Evolutionary conservation across 2,888 invertebrate species (phyloP).

Genomic region (Drosophila setosimentum): DNA sequence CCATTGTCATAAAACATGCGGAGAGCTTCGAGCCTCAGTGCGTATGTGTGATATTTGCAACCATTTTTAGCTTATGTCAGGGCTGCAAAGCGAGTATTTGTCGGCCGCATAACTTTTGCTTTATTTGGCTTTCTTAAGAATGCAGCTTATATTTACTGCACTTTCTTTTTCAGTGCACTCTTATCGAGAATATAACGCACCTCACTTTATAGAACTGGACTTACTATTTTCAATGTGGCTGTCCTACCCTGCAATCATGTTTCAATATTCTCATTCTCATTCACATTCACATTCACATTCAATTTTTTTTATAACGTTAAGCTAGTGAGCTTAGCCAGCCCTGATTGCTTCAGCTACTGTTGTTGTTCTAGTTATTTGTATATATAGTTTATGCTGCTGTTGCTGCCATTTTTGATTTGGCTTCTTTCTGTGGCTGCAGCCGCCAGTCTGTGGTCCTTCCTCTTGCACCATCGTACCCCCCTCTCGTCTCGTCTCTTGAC

Average conservation of each 20-base stretch:
- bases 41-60: constrained; percentile 66
- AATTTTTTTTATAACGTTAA: background rate
- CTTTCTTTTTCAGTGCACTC: background rate
- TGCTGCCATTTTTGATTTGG: constrained; percentile 71
- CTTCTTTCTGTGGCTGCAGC: constrained; percentile 31
- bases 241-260: background rate
- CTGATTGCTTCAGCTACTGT: constrained; percentile 37
- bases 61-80: constrained; percentile 32
- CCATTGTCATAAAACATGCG: constrained; percentile 76
- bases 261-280: background rate
- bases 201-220: background rate
- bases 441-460: constrained; percentile 7
- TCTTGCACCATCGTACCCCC: background rate
- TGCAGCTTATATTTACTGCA: background rate
- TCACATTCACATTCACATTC: background rate
- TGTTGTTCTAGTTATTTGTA: constrained; percentile 10
- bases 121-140: background rate
- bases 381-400: constrained; percentile 30
- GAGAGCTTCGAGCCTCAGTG: constrained; percentile 58
- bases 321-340: constrained; percentile 22
- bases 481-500: constrained; percentile 4
- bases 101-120: background rate
- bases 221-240: background rate
- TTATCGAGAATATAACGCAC: too few relatives aligned
- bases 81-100: constrained; percentile 20